These are phyloP conservation scores for Dione juno DNA, from an alignment of 2,888 invertebrate species.

Conservation along the genomic window DNA sequence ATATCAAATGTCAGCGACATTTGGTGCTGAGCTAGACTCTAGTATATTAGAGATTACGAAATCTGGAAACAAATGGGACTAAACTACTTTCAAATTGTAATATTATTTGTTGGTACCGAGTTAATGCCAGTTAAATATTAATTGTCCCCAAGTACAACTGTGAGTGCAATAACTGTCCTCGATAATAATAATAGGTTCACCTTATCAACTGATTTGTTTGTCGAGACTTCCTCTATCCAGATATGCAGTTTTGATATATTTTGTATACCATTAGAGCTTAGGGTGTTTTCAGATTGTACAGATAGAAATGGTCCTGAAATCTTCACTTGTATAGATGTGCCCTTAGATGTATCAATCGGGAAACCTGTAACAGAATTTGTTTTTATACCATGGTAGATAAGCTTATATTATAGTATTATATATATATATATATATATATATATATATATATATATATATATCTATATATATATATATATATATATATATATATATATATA, in stretches of 20 bases:
- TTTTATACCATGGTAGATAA: too few species aligned
- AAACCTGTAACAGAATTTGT: slow-evolving; percentile 44
- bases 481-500: too few species aligned
- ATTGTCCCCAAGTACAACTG: not conserved
- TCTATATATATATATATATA: too few species aligned
- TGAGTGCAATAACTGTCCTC: not conserved
- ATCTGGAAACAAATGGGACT: too few species aligned
- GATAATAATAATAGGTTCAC: not conserved
- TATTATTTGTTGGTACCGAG: too few species aligned
- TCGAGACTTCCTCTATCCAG: slow-evolving; percentile 9
- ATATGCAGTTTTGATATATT: slow-evolving; percentile 24
- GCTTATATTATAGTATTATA: too few species aligned
- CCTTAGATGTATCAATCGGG: slow-evolving; percentile 32
- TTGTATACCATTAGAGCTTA: slow-evolving; percentile 49
- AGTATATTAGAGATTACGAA: too few species aligned
- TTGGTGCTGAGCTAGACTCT: too few species aligned
- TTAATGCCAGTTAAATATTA: not conserved
- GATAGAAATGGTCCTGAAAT: slow-evolving; percentile 56
- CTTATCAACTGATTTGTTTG: not conserved
- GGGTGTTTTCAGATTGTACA: slow-evolving; percentile 55
- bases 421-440: too few species aligned
- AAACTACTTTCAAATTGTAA: too few species aligned
- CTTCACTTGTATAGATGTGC: slow-evolving; percentile 41
- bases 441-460: too few species aligned
- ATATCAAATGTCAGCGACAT: too few species aligned